Percentiles rank a stretch among this genome's conserved stretches.
Conservation (phyloP, 2,113 vertebrate species). For the Cyprinus carpio region DNA sequence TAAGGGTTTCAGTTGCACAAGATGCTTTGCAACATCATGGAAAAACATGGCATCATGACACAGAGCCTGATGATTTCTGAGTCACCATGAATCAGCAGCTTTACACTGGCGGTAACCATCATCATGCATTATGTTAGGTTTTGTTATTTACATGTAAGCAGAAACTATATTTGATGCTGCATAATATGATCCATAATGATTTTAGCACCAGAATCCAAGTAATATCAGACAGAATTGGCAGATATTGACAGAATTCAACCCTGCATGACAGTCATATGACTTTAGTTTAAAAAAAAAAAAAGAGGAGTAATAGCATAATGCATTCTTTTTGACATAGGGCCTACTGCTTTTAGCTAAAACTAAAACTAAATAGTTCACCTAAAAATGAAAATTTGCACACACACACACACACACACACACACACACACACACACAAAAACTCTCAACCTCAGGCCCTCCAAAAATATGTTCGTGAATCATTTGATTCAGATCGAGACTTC, state of each 20-base stretch:
- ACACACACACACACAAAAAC: too few species aligned
- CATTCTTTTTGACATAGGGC: too few species aligned
- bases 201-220: background rate
- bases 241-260: too few species aligned
- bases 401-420: too few species aligned
- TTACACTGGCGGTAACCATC: background rate
- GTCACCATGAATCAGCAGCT: background rate
- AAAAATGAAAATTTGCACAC: too few species aligned
- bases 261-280: background rate
- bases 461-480: too few species aligned
- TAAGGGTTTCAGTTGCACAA: background rate
- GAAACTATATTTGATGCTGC: too few species aligned
- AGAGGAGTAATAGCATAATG: background rate
- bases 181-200: background rate
- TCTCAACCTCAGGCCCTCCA: too few species aligned
- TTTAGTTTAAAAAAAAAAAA: background rate
- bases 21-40: background rate
- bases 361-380: too few species aligned
- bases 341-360: too few species aligned
- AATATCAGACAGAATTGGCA: too few species aligned
- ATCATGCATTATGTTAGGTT: background rate
- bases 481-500: too few species aligned
- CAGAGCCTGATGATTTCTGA: background rate
- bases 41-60: background rate
- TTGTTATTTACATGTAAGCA: background rate